These are phyloP conservation scores for Halichoerus grypus DNA, from an alignment of 2,113 vertebrate genomes.

Conservation along the genomic window DNA sequence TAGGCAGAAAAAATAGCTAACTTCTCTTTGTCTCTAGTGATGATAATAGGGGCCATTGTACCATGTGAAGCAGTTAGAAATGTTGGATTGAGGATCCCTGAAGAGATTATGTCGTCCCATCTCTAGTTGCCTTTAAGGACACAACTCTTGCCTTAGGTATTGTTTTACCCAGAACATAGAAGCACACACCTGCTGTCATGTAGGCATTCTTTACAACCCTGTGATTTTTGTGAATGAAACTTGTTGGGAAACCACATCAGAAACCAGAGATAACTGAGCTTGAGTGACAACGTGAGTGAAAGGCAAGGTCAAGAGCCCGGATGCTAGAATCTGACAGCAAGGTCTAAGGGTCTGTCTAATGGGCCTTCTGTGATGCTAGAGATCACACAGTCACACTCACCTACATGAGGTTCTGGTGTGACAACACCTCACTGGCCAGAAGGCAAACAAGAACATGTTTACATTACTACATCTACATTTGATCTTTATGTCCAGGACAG, in stretches of 20 bases:
- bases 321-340: background rate
- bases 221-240: background rate
- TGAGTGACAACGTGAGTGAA: background rate
- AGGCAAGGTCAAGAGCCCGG: background rate
- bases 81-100: background rate
- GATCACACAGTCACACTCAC: background rate
- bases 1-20: constrained; percentile 7
- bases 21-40: background rate
- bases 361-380: background rate
- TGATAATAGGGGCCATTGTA: background rate
- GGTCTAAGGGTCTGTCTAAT: background rate
- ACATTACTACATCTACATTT: background rate
- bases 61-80: background rate
- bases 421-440: background rate
- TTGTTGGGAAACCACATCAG: background rate
- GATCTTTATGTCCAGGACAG: background rate
- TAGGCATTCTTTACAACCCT: background rate
- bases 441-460: background rate
- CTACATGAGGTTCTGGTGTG: background rate
- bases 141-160: background rate
- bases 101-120: background rate
- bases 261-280: constrained; percentile 2
- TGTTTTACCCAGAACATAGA: background rate
- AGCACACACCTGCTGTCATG: background rate
- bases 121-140: background rate